Percentiles rank a stretch among this genome's conserved stretches.
phyloP scores from a whole-genome alignment of 2,113 vertebrate genomes.

The Myodes glareolus region DNA sequence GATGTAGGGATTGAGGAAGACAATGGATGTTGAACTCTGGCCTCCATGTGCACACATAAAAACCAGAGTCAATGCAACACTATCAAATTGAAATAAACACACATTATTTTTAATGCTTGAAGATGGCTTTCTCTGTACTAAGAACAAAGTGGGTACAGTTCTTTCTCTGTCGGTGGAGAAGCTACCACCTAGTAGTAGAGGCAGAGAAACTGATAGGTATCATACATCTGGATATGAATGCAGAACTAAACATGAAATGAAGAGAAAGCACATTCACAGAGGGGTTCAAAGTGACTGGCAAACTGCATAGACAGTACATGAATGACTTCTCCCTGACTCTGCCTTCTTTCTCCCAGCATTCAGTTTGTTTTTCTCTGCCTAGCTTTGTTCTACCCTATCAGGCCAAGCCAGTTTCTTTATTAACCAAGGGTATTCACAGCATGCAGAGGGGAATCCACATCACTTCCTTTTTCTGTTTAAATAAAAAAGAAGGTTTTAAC shows the following conservation, averaged over 20 bases:
- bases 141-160: rapidly evolving
- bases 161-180: neutral
- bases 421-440: too few relatives aligned
- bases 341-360: too few relatives aligned
- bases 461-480: too few relatives aligned
- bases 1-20: neutral
- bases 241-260: too few relatives aligned
- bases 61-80: neutral
- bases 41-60: neutral
- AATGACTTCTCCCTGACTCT: too few relatives aligned
- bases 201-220: neutral
- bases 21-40: neutral
- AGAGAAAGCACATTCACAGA: neutral
- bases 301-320: too few relatives aligned
- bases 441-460: too few relatives aligned
- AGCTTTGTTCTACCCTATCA: too few relatives aligned
- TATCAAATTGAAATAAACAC: neutral
- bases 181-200: neutral
- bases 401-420: too few relatives aligned
- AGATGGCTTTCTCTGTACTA: neutral
- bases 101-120: neutral
- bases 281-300: neutral
- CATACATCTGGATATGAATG: too few relatives aligned
- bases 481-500: too few relatives aligned
- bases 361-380: too few relatives aligned